Base-by-base conservation (phyloP, 2,888 invertebrate species). In the Mythimna albipuncta region DNA sequence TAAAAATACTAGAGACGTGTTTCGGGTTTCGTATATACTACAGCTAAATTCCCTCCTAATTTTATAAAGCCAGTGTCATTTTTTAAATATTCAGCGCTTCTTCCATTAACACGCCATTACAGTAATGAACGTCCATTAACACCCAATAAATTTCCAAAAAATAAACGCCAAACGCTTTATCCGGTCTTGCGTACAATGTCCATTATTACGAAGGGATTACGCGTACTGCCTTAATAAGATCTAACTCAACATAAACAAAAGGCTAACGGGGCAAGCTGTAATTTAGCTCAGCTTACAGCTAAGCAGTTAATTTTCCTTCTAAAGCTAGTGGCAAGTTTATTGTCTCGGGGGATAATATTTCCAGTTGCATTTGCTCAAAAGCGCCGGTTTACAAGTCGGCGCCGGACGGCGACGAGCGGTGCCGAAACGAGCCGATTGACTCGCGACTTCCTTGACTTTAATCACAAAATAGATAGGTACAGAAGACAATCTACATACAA, bases 391-490 rank as follows among this genome's bases (percentile, higher is more conserved):
- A 85, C 88, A 82, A 89, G 84, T 85, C 86, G 81, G 67, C 85
- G 71, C 77, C 66, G 78, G 85, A 84, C 83, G 81, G 77, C 75
- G 84, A 76, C 76, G 84, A 52, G 52, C 66, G 21, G 44, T 59
- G 75, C 84, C 84, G 85, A 89, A 89, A 89, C 89, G 88, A 89
- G 83, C 85, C 86, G 89, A 90, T 91, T 90, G 89, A 91, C 90
- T 91, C 82, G 74, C 85, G 80, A 82, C 72, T 85, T 82, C 87
- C 72, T 61, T 50, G 75, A 86, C 81, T 85, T 87, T 87, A 88
- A 32, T 32, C 32, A 32, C 32, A 32, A 32, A 32, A 32, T 32
- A 32, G 32, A 32, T 32, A 32, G 3, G 32, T 32, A 32, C 32
- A 32, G 32, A 32, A 32, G 32, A 32, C 32, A 32, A 32, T 32